Evolutionary conservation across 2,113 vertebrate species (phyloP).

Genomic region (Plectropomus leopardus): DNA sequence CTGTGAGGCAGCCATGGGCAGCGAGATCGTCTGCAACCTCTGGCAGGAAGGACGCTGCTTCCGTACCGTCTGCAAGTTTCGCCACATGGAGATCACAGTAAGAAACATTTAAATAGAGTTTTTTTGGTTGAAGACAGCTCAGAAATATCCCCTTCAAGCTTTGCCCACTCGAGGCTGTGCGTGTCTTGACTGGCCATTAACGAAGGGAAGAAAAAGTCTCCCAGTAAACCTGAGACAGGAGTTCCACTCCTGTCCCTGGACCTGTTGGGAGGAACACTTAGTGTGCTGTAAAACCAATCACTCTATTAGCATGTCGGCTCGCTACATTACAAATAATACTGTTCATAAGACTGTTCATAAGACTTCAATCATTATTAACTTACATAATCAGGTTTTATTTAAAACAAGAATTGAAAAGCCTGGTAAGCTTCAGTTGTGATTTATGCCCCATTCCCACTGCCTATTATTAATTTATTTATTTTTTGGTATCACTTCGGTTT

Average conservation of each 20-base stretch:
- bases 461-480: too few relatives aligned
- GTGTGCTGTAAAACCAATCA: neutral
- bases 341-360: neutral
- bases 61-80: slow-evolving; percentile 93
- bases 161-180: slow-evolving; percentile 33
- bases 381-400: neutral
- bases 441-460: too few relatives aligned
- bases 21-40: slow-evolving; percentile 91
- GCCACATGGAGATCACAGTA: slow-evolving; percentile 97
- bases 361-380: neutral
- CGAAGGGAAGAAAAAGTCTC: slow-evolving; percentile 11
- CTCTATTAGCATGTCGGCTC: too few relatives aligned
- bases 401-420: neutral
- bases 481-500: too few relatives aligned
- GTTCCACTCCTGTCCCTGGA: slow-evolving; percentile 2
- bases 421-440: too few relatives aligned
- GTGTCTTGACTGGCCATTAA: slow-evolving; percentile 39
- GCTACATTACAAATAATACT: neutral
- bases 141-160: slow-evolving; percentile 20
- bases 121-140: neutral
- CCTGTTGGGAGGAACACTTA: slow-evolving; percentile 23
- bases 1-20: slow-evolving; percentile 95
- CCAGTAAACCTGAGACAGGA: slow-evolving; percentile 11
- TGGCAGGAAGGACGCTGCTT: slow-evolving; percentile 96
- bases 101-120: slow-evolving; percentile 56